Conservation (phyloP, 2,888 invertebrate genomes). For the Dugesia japonica region DNA sequence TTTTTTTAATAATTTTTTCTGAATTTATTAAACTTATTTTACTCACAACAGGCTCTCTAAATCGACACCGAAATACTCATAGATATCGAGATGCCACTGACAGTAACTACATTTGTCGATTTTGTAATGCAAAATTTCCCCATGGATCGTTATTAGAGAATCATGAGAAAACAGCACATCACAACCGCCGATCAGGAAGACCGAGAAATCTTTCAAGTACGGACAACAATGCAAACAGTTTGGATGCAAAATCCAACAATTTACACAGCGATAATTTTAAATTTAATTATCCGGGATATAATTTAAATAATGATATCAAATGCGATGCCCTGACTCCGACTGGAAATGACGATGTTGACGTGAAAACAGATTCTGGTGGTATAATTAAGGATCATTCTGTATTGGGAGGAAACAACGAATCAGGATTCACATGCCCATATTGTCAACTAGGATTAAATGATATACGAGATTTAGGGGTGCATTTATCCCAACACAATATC, state of each 20-base stretch:
- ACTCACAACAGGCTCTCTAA: conserved; percentile 27
- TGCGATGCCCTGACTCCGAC: conserved; percentile 9
- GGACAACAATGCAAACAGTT: conserved; percentile 11
- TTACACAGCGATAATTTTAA: conserved; percentile 16
- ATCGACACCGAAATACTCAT: conserved; percentile 33
- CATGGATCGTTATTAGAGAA: conserved; percentile 9
- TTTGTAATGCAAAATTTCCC: conserved; percentile 13
- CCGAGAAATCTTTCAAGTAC: conserved; percentile 14
- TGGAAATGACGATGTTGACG: conserved; percentile 20
- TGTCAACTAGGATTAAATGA: conserved; percentile 11
- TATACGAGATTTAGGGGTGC: conserved; percentile 5
- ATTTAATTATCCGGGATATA: conserved; percentile 10
- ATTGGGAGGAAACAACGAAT: not conserved
- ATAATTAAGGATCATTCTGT: not conserved
- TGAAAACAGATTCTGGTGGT: not conserved
- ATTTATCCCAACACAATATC: conserved; percentile 1
- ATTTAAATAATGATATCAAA: conserved; percentile 11
- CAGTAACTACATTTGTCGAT: conserved; percentile 22
- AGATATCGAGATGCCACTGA: conserved; percentile 9
- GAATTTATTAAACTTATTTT: not conserved
- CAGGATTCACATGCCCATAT: conserved; percentile 10
- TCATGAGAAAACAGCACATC: conserved; percentile 21
- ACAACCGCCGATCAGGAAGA: conserved; percentile 11
- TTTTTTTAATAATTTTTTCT: not conserved
- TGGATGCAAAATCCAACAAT: conserved; percentile 16